Evolutionary conservation across 2,113 vertebrate genomes (phyloP).

Genomic region (Gracilinanus agilis): DNA sequence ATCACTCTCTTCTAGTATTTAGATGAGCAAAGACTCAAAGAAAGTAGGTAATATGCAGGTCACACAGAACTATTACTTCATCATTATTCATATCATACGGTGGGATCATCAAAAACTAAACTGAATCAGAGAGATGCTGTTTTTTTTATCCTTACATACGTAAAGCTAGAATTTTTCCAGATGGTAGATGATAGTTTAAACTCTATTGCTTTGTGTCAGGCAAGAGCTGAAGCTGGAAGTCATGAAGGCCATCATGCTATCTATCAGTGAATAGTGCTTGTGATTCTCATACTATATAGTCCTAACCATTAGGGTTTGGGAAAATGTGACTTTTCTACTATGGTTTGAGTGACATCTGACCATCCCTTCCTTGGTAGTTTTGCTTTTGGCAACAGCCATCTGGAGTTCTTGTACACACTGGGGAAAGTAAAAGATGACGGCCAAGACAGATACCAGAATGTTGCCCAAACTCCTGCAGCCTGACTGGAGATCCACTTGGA

Average conservation of each 20-base stretch:
- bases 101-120: background rate
- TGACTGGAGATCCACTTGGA: background rate
- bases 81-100: background rate
- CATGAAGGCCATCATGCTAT: background rate
- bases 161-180: background rate
- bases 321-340: background rate
- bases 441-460: background rate
- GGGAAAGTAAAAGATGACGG: background rate
- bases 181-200: background rate
- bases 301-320: background rate
- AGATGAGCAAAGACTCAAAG: background rate
- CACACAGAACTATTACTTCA: background rate
- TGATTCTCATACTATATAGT: background rate
- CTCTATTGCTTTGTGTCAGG: background rate
- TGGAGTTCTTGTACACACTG: background rate
- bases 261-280: background rate
- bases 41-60: background rate
- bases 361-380: background rate
- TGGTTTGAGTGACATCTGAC: background rate
- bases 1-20: background rate
- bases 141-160: background rate
- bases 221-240: background rate
- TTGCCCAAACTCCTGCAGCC: background rate
- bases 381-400: background rate
- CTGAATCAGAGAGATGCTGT: background rate